phyloP scores from a whole-genome alignment of 2,797 vertebrate genomes.

The Chelonia mydas region DNA sequence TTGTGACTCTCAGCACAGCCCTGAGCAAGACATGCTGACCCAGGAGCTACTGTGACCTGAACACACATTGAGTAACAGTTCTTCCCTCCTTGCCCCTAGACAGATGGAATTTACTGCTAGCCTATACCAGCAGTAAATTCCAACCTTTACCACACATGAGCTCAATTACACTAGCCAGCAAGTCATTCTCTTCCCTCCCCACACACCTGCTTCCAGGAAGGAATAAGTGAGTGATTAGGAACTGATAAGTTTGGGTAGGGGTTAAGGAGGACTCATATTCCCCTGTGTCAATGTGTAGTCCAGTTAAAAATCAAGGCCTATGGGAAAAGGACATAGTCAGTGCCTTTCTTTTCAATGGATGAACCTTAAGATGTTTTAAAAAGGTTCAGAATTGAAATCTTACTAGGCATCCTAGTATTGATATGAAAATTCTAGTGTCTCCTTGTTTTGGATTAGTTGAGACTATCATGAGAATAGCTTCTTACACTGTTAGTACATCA shows the following conservation, averaged over 20 bases:
- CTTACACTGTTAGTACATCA: neutral
- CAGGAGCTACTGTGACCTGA: neutral
- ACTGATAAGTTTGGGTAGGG: neutral
- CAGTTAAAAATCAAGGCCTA: neutral
- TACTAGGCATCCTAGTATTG: too few relatives aligned
- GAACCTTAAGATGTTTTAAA: neutral
- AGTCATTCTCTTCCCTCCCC: neutral
- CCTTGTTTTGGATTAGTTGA: neutral
- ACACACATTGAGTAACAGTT: neutral
- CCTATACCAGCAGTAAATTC: neutral
- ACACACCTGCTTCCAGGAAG: neutral
- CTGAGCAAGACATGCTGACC: neutral
- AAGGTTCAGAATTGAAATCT: neutral
- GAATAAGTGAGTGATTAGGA: neutral
- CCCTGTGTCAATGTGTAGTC: too few relatives aligned
- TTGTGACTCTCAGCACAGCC: neutral
- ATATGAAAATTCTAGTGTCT: neutral
- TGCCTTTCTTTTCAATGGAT: neutral
- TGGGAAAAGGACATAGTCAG: neutral
- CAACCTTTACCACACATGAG: neutral
- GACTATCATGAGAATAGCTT: neutral
- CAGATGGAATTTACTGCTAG: neutral
- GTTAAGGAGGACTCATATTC: neutral
- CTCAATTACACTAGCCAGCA: fast-evolving
- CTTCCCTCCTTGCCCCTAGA: neutral